Conservation (phyloP, 2,888 invertebrate species). For the Sclerodermus sp. region DNA sequence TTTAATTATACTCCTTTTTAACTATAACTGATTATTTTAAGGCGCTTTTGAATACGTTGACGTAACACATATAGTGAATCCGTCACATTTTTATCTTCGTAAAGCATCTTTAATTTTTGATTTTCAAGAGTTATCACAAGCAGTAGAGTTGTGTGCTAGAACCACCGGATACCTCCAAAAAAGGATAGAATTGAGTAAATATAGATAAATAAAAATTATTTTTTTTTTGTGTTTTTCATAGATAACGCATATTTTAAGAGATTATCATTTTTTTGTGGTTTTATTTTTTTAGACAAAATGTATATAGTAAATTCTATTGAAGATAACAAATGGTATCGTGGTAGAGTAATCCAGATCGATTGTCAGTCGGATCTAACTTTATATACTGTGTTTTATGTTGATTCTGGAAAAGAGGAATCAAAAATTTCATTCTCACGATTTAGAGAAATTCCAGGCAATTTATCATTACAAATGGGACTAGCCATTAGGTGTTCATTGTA, state of each 20-base stretch:
- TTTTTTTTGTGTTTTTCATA: no score
- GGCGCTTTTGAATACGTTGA: constrained; percentile 12
- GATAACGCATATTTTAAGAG: no score
- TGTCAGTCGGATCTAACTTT: constrained; percentile 42
- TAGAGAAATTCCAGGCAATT: constrained; percentile 10
- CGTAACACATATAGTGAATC: constrained; percentile 65
- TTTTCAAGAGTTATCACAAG: not conserved
- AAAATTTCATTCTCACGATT: constrained; percentile 60
- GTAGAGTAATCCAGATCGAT: constrained; percentile 57
- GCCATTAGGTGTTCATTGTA: constrained; percentile 65
- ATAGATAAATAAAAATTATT: no score
- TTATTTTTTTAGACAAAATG: constrained; percentile 15
- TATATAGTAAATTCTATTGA: constrained; percentile 61
- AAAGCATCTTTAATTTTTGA: constrained; percentile 8
- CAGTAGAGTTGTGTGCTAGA: not conserved
- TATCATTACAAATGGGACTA: constrained; percentile 46
- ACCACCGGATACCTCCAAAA: not conserved
- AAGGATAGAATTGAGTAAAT: no score
- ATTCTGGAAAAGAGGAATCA: constrained; percentile 64
- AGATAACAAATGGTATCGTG: constrained; percentile 71
- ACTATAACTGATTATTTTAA: no score
- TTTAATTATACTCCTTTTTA: no score
- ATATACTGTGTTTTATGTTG: constrained; percentile 66
- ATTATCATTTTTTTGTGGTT: no score
- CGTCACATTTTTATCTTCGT: constrained; percentile 67